Evolutionary conservation across 2,113 vertebrate genomes (phyloP), one percentile per base, ranked within the genome.

Genomic region (Phrynosoma blainvillii): DNA sequence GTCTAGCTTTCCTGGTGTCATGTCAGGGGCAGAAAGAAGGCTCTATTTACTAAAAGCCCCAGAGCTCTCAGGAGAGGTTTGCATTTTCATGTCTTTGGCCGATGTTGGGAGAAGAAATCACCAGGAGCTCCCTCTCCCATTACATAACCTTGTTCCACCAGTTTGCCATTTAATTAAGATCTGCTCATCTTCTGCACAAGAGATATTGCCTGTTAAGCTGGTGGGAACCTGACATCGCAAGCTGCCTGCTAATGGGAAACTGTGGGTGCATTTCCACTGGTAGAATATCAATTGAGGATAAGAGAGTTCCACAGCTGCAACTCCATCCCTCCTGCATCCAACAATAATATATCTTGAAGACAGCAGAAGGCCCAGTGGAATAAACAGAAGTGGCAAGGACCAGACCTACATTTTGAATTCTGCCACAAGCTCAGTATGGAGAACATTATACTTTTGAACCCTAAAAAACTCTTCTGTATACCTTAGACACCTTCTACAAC

Each of bases 121-220:
- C 3, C 20, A 3, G 74, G 62, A 65, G 66, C 23, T 36, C 9
- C 20, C 16, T 77, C 83, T 40, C 10, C 75, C 65, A 30, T 79
- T 78, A 54, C 47, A 52, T n/a, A 79, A 56, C 27, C 65, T 86
- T 54, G 85, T 42, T 87, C 68, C 54, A 81, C 32, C 65, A 42
- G 78, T 13, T 36, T 47, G 78, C 68, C 68, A 40, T 62, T 87
- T 73, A 32, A 79, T 70, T 79, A 18, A 56, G 78, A 79, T 40
- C 42, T 27, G n/a, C 68, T 47, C 65, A 54, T 70, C 85, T 52
- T n/a, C 75, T 16, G 62, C 36, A 52, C n/a, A 47, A 79, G 84
- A 79, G 65, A 25, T 32, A 25, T 25, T 54, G 76, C 76, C 65
- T 71, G 7, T 13, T 70, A 21, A 36, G 42, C 47, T 79, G 76